Conservation (phyloP, 2,888 invertebrate genomes). For the Pseudanteris insignis region DNA sequence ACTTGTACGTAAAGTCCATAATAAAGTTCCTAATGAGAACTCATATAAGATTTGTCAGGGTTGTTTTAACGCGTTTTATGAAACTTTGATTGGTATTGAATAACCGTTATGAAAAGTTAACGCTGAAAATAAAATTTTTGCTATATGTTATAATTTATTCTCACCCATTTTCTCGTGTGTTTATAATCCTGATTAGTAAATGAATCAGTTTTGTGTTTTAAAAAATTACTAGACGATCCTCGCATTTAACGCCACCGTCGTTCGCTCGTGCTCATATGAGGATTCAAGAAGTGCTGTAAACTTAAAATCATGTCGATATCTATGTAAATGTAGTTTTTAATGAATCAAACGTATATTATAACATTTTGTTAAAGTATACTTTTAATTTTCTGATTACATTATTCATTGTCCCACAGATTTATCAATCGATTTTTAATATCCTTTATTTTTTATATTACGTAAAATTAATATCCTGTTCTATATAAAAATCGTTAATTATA, state of each 20-base stretch:
- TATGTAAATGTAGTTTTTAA: conserved; percentile 9
- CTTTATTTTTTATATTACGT: background rate
- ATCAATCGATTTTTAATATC: background rate
- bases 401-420: conserved; percentile 2
- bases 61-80: too few species aligned
- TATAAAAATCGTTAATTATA: conserved; percentile 7
- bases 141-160: too few species aligned
- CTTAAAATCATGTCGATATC: conserved; percentile 9
- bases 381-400: conserved; percentile 4
- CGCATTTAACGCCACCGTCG: conserved; percentile 26
- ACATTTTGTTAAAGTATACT: conserved; percentile 1
- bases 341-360: conserved; percentile 3
- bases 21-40: conserved; percentile 15
- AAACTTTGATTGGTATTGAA: too few species aligned
- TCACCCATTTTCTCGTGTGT: too few species aligned
- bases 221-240: conserved; percentile 9
- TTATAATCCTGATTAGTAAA: too few species aligned
- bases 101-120: too few species aligned
- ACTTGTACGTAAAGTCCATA: too few species aligned
- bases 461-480: conserved; percentile 2
- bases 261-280: conserved; percentile 15
- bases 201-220: background rate
- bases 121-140: too few species aligned
- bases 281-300: conserved; percentile 11
- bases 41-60: conserved; percentile 3